Evolutionary conservation across 2,113 vertebrate species (phyloP).

Genomic region (Oreochromis tanganicae): DNA sequence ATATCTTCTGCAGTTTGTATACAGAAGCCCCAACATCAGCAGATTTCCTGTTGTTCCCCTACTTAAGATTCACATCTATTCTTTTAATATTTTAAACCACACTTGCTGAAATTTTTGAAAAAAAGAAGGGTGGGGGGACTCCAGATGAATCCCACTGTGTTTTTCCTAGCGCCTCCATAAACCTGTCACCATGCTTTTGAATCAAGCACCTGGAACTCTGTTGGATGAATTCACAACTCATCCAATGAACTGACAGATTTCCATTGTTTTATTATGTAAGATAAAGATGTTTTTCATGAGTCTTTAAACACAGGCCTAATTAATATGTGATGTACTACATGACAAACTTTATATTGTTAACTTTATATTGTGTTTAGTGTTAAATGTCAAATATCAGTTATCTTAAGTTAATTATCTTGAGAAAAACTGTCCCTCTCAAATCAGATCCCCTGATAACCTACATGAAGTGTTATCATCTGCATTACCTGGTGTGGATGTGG

Average conservation of each 20-base stretch:
- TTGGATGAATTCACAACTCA: not conserved
- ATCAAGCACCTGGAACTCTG: not conserved
- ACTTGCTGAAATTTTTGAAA: not conserved
- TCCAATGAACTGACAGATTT: not conserved
- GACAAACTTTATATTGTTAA: not conserved
- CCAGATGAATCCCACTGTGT: not conserved
- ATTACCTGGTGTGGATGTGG: slow-evolving; percentile 94
- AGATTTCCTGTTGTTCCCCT: not conserved
- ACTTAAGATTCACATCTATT: not conserved
- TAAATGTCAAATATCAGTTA: not conserved
- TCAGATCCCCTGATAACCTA: not conserved
- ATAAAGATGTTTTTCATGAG: not conserved
- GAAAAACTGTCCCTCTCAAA: not conserved
- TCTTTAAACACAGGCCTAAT: not conserved
- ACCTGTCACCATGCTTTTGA: not conserved
- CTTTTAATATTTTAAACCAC: not conserved
- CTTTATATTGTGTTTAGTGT: not conserved
- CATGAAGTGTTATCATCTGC: not conserved
- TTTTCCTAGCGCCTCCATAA: not conserved
- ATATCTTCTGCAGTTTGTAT: not conserved
- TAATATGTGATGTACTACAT: not conserved
- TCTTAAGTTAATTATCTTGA: not conserved
- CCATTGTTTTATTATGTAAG: not conserved
- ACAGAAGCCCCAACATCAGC: not conserved
- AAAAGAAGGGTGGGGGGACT: not conserved